Percentiles rank a stretch among this genome's conserved stretches.
Evolutionary conservation across 1,140 invertebrate species (phyloP).

Genomic region (Drosophila subobscura): DNA sequence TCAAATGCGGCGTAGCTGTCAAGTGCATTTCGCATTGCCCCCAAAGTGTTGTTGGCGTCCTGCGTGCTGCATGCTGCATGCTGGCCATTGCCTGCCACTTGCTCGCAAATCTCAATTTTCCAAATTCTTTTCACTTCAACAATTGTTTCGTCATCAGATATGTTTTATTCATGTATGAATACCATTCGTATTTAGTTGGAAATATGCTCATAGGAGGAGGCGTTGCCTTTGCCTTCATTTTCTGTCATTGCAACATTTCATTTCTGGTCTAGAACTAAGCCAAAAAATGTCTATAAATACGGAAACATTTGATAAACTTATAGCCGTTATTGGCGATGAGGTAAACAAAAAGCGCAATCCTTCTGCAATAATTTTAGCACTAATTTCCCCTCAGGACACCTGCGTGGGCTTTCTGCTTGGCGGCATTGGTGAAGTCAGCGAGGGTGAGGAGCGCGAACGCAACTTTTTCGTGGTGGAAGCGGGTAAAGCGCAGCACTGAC

Average conservation of each 20-base stretch:
- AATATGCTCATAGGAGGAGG: no score
- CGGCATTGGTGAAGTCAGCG: conserved; percentile 99
- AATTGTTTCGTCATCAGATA: conserved; percentile 44
- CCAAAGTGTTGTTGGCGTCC: not conserved
- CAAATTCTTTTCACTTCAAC: conserved; percentile 44
- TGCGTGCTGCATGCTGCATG: conserved; percentile 1
- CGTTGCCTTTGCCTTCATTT: not conserved
- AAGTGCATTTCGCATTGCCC: conserved; percentile 60
- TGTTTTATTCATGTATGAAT: conserved; percentile 4
- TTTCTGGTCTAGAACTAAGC: not conserved
- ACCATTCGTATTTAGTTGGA: not conserved
- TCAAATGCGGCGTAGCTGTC: conserved; percentile 77
- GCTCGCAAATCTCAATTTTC: conserved; percentile 12
- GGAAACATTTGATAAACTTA: conserved; percentile 26
- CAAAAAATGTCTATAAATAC: conserved; percentile 33
- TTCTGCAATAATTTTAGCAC: not conserved
- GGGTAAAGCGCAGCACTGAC: conserved; percentile 87
- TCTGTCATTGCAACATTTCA: not conserved
- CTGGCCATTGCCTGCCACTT: conserved; percentile 3
- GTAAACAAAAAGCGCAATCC: conserved; percentile 6
- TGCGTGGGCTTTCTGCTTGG: conserved; percentile 99
- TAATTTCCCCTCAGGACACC: conserved; percentile 90
- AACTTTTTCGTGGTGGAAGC: conserved; percentile 99
- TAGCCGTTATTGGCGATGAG: conserved; percentile 70
- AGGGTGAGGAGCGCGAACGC: conserved; percentile 97